Base-by-base conservation (phyloP, 2,888 invertebrate species). In the Dicranocentrus wangi region DNA sequence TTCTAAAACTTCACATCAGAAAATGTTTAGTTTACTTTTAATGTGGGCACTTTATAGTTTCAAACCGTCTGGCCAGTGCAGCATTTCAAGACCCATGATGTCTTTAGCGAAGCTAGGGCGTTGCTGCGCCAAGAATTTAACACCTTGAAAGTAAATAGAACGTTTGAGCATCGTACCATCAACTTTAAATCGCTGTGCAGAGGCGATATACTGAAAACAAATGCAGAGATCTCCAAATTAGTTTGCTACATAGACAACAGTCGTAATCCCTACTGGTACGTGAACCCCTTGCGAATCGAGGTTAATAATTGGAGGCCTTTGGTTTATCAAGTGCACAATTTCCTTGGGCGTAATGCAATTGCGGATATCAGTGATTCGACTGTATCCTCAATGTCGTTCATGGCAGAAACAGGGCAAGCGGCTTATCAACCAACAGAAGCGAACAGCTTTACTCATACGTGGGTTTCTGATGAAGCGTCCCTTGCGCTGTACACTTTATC, bases 181-280 rank as follows among this genome's bases (percentile, higher is more conserved):
- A 78, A 72, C 42, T 82, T 58, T 21, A 77, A 63, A 60, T 75
- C 82, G 2, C 42, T 82, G 13, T 82, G 82, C 19, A 39, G 82
- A 43, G 82, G 82, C 1, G 82, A 82, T 7, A 15, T 55, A 1
- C 32, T 77, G n/a, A 23, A 25, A n/a, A 23, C 51, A 13, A 23
- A 47, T 8, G 3, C 25, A 13, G 65, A 73, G 19, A 1, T 53
- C 13, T 2, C 47, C 0, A 15, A 53, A n/a, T 17, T 81, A 15
- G 10, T n/a, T 15, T 81, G 81, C 39, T 70, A 63, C 19, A 23
- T 25, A 2, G 81, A 81, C 17, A 68, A 17, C 2, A 63, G 27
- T 1, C 19, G 27, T 10, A 10, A 78, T 53, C 72, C 82, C 0
- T 72, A 71, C 42, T 69, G 66, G 47, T 27, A 21, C 10, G 10